These are phyloP conservation scores for Chaetogeoica ovagalla DNA, from an alignment of 2,888 invertebrate species.

Conservation along the genomic window DNA sequence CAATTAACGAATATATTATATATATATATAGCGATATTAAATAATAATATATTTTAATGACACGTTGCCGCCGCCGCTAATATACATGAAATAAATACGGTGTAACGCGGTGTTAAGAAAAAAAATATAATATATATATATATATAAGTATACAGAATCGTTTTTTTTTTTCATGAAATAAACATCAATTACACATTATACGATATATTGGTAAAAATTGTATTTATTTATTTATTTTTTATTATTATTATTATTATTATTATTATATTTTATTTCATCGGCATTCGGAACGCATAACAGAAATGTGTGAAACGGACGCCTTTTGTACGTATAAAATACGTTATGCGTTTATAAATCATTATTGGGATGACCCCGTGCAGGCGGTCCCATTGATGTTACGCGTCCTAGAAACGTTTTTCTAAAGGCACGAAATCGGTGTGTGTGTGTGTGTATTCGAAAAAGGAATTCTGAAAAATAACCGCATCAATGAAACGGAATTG, in stretches of 20 bases:
- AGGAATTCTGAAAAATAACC: background rate
- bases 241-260: background rate
- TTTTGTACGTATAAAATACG: background rate
- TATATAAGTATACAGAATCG: too few relatives aligned
- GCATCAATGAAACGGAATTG: slow-evolving; percentile 21
- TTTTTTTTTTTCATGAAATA: background rate
- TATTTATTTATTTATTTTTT: background rate
- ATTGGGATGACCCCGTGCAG: slow-evolving; percentile 10
- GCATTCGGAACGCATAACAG: background rate
- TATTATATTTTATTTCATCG: background rate
- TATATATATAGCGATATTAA: too few relatives aligned
- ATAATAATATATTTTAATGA: too few relatives aligned
- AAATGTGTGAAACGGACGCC: slow-evolving; percentile 36
- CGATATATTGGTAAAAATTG: slow-evolving; percentile 10
- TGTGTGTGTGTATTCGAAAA: too few relatives aligned
- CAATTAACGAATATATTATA: too few relatives aligned
- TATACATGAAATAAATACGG: too few relatives aligned
- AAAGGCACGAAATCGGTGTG: slow-evolving; percentile 19
- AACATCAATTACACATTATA: background rate
- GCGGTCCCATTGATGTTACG: slow-evolving; percentile 41
- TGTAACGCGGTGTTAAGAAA: too few relatives aligned
- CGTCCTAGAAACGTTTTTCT: slow-evolving; percentile 11
- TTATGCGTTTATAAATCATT: too few relatives aligned
- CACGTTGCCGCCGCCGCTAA: too few relatives aligned
- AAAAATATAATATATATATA: too few relatives aligned